Evolutionary conservation across 2,113 vertebrate species (phyloP), one percentile per base, ranked within the genome.

Genomic region (Platichthys stellatus): DNA sequence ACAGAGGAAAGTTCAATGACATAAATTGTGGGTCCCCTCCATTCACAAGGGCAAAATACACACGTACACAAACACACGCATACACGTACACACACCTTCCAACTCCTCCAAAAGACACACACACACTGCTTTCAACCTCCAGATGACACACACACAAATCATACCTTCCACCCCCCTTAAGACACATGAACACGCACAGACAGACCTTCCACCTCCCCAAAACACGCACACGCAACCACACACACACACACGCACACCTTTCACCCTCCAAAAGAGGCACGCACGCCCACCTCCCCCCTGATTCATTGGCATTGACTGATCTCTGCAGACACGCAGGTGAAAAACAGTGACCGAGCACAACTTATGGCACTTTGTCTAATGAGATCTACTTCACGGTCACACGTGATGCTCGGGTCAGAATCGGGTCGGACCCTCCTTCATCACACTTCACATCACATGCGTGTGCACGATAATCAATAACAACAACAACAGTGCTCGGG

Each of bases 311-410:
- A 35, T 54, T 62, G 60, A 38, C 26, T n/a, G 60, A 62, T 62
- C 60, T 18, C 60, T 62, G 60, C 60, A 62, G 60, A 80, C 68
- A 70, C 78, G 38, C 70, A 31, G 47, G 63, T 60, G 68, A 60
- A 49, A 17, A 53, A 65, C 47, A 76, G 49, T 15, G 60, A 72
- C 38, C 77, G 78, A n/a, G 70, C 72, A 75, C 0, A 91, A 90
- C 88, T 31, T 31, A 31, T 31, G 31, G 31, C 31, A 31, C 31
- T 90, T 90, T 38, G 5, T 54, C 20, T n/a, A 5, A 51, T 18
- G 6, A 51, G 10, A 13, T 43, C 40, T 43, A 1, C 40, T 43
- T 43, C 12, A 43, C 40, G 40, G 40, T 43, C 40, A 43, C 40
- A 13, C 38, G 38, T 43, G 40, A 43, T 13, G 12, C 38, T 14